A percentile compares a stretch with the other conserved stretches of the same genome.
phyloP scores from a whole-genome alignment of 2,113 vertebrate species.

The Gopherus flavomarginatus region DNA sequence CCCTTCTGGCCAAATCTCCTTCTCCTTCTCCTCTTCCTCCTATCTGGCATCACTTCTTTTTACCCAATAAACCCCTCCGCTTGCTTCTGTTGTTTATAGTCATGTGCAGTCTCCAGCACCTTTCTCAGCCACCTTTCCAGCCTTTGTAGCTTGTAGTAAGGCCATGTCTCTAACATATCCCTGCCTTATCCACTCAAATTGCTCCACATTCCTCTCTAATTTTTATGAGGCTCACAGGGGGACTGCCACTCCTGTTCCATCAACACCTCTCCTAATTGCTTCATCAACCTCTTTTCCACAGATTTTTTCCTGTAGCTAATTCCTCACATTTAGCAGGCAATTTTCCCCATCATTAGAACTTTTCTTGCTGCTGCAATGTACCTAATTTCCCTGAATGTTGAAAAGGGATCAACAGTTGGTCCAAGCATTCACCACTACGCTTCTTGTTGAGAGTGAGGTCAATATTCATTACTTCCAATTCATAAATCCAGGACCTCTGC shows the following conservation, averaged over 20 bases:
- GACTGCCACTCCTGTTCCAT: background rate
- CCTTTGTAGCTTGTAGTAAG: background rate
- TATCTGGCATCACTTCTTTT: accelerated
- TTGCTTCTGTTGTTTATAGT: background rate
- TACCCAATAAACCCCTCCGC: background rate
- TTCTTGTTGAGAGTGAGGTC: background rate
- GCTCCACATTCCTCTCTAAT: background rate
- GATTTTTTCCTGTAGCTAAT: background rate
- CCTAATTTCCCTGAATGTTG: background rate
- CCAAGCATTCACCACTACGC: background rate
- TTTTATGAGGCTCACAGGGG: background rate
- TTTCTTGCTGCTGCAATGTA: background rate
- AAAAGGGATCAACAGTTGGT: background rate
- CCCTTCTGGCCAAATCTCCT: background rate
- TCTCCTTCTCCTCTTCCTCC: background rate
- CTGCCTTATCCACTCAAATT: background rate
- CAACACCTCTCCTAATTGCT: background rate
- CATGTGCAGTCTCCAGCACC: background rate
- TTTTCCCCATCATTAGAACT: background rate
- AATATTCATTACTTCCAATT: background rate
- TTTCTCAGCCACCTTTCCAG: background rate
- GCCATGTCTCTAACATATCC: background rate
- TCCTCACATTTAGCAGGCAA: background rate
- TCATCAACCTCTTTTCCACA: background rate
- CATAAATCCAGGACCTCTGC: background rate